Base-by-base conservation (phyloP, 2,888 invertebrate genomes). In the Dorcus parallelipipedus region DNA sequence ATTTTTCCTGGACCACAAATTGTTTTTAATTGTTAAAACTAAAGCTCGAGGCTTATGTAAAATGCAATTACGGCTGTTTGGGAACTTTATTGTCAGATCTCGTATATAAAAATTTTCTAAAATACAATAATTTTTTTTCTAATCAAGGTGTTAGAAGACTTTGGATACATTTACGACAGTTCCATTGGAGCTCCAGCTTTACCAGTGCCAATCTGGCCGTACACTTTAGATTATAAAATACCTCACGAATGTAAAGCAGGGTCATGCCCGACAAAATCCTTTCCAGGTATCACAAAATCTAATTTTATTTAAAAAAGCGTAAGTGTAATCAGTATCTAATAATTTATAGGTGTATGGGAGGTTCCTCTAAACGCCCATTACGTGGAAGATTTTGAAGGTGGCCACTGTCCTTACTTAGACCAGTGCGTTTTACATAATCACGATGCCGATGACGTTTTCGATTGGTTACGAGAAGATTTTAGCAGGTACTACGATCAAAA, bases 161-260 rank as follows among this genome's bases (percentile, higher is more conserved):
- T 93, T 75, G 93, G 91, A 6, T 95, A 91, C 78, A 91, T 93
- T 70, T 96, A 95, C 77, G 95, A 96, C 78, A 94, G 95, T 73
- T 95, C 95, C 2, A 86, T 95, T 69, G 91, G 93, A 56, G 91
- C 90, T 53, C 93, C 94, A 0, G 91, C 93, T 8, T 76, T 86
- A 8, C 82, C 87, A 53, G 83, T 90, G 14, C 94, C 94, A 9
- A 86, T 93, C 54, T 96, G 96, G 96, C 97, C 96, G 0, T 96
- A 96, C 79, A 96, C 96, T 0, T 82, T 97, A 45, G 95, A 96
- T 78, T 94, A 89, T 79, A 93, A 93, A 81, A 93, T 95, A 70
- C 89, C 95, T 1, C 95, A 95, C 74, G 94, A 94, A 77, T 95
- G 95, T 79, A 93, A 94, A 78, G 88, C 93, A 47, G 93, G 91